Conservation (phyloP, 2,113 vertebrate genomes). For the Synodontis membranacea region DNA sequence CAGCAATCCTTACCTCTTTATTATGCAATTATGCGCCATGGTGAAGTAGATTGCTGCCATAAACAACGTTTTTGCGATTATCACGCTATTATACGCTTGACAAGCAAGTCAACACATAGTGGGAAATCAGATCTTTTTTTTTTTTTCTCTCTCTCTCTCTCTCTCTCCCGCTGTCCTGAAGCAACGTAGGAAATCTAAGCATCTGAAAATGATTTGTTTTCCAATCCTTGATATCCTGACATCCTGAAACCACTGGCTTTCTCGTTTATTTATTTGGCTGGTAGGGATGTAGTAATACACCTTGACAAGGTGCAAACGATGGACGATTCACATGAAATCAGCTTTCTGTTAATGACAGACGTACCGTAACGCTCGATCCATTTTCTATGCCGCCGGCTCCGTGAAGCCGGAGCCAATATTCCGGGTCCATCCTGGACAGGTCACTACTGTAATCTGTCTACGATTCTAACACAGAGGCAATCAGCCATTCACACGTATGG, state of each 20-base stretch:
- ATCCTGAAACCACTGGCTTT: neutral
- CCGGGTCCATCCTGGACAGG: no score
- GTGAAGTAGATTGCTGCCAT: neutral
- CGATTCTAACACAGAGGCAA: no score
- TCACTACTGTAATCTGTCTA: no score
- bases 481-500: no score
- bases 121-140: neutral
- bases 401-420: no score
- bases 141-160: neutral
- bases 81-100: neutral
- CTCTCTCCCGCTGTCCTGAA: neutral
- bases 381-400: no score
- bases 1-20: neutral
- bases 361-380: no score
- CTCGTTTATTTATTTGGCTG: neutral
- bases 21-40: neutral
- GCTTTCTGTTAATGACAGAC: neutral
- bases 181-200: neutral
- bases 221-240: neutral
- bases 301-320: no score
- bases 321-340: neutral
- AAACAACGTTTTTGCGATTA: neutral
- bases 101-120: neutral
- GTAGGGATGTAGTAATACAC: neutral
- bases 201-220: neutral